These are phyloP conservation scores for Tetropium fuscum DNA, from an alignment of 2,888 invertebrate species.

Conservation along the genomic window DNA sequence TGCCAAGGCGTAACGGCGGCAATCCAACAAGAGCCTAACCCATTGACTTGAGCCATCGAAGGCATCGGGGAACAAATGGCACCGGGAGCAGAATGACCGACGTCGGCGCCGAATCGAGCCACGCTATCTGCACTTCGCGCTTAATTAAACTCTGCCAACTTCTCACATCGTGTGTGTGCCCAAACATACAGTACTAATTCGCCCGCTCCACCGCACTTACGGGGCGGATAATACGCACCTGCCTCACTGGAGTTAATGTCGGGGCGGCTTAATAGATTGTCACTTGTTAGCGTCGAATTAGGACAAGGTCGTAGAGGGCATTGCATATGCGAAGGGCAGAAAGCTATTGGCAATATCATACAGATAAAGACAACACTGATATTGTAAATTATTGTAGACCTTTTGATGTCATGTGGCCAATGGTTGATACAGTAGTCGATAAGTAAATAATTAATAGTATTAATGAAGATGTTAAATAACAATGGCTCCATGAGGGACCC, in stretches of 20 bases:
- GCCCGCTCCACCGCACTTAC: slow-evolving; percentile 13
- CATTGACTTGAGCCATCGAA: slow-evolving; percentile 6
- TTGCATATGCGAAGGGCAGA: too few relatives aligned
- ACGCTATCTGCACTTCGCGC: slow-evolving; percentile 56
- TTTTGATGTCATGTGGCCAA: too few relatives aligned
- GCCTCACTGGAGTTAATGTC: not conserved
- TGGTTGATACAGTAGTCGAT: too few relatives aligned
- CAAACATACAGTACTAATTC: slow-evolving; percentile 44
- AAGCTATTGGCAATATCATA: too few relatives aligned
- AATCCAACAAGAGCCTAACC: slow-evolving; percentile 2
- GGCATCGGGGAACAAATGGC: not conserved
- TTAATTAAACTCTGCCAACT: slow-evolving; percentile 55
- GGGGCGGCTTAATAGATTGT: slow-evolving; percentile 19
- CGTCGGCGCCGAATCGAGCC: slow-evolving; percentile 38
- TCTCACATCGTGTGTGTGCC: slow-evolving; percentile 44
- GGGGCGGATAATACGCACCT: slow-evolving; percentile 13
- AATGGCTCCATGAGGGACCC: too few relatives aligned
- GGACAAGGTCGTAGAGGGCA: slow-evolving; percentile 17
- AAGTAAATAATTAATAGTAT: too few relatives aligned
- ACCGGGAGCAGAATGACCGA: slow-evolving; percentile 21
- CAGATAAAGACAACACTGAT: too few relatives aligned
- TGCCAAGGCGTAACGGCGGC: not conserved
- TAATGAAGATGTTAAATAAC: too few relatives aligned
- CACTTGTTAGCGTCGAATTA: slow-evolving; percentile 19
- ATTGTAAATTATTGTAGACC: too few relatives aligned